Percentiles rank a stretch among this genome's conserved stretches.
These are phyloP conservation scores for Paraplagusia blochii DNA, from an alignment of 2,113 vertebrate species.

Conservation along the genomic window DNA sequence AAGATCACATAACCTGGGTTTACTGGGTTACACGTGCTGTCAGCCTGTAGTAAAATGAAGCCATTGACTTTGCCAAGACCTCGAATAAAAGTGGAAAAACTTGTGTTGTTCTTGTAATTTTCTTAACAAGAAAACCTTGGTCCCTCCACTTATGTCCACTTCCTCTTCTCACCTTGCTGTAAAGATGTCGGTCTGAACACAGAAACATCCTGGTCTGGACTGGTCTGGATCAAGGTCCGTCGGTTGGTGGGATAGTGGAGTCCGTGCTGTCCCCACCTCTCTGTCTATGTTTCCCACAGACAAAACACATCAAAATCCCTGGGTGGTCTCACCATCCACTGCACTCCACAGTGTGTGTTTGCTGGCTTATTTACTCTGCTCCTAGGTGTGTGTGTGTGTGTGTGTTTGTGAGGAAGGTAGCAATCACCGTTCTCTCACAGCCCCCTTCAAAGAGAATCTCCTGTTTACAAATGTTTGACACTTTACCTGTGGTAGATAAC, in stretches of 20 bases:
- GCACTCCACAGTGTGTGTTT: slow-evolving; percentile 30
- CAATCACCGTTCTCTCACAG: slow-evolving; percentile 44
- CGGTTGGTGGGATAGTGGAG: slow-evolving; percentile 54
- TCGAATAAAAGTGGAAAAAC: too few species aligned
- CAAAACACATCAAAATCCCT: slow-evolving; percentile 63
- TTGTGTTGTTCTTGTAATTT: slow-evolving; percentile 31
- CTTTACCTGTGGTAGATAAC: slow-evolving; percentile 33
- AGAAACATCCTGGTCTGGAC: slow-evolving; percentile 72
- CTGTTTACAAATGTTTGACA: slow-evolving; percentile 42
- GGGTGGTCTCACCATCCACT: slow-evolving; percentile 58
- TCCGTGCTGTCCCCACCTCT: slow-evolving; percentile 24
- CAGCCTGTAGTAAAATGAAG: slow-evolving; percentile 47
- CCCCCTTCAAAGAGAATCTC: slow-evolving; percentile 49
- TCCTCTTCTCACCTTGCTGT: slow-evolving; percentile 21
- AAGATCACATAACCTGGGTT: slow-evolving; percentile 41
- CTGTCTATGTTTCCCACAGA: slow-evolving; percentile 18
- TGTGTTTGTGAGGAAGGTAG: slow-evolving; percentile 51
- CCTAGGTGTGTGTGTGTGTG: slow-evolving; percentile 40
- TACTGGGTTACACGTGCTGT: slow-evolving; percentile 17
- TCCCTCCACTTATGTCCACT: too few species aligned
- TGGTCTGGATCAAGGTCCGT: slow-evolving; percentile 47
- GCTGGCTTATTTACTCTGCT: slow-evolving; percentile 50
- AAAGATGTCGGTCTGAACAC: slow-evolving; percentile 64
- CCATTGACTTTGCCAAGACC: slow-evolving; percentile 18
- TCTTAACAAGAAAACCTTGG: slow-evolving; percentile 46